phyloP scores from a whole-genome alignment of 2,113 vertebrate genomes.

The Hippocampus mohnikei region DNA sequence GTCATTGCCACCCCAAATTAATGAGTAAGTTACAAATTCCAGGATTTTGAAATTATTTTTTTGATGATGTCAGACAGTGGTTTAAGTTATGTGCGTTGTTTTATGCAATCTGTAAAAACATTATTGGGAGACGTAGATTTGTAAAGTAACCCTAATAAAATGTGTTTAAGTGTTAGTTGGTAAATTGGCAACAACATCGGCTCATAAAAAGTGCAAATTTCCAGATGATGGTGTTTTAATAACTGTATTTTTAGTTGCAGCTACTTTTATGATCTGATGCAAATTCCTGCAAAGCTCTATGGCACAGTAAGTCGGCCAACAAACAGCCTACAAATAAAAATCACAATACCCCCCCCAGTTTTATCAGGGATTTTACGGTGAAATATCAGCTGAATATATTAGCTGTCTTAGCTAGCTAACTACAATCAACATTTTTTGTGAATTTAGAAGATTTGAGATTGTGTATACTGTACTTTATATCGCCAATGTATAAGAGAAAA shows the following conservation, averaged over 20 bases:
- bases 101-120: too few species aligned
- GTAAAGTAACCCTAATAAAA: too few species aligned
- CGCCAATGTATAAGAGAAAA: not conserved
- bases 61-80: too few species aligned
- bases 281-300: slow-evolving; percentile 39
- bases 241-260: not conserved
- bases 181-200: too few species aligned
- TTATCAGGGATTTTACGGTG: slow-evolving; percentile 43
- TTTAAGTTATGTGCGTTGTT: too few species aligned
- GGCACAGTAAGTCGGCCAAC: slow-evolving; percentile 47
- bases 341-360: slow-evolving; percentile 23
- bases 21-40: too few species aligned
- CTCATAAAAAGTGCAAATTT: too few species aligned
- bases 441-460: not conserved
- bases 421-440: too few species aligned
- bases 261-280: slow-evolving; percentile 49
- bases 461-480: not conserved
- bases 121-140: too few species aligned
- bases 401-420: too few species aligned
- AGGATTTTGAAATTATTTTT: too few species aligned
- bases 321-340: slow-evolving; percentile 25
- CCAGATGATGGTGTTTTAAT: not conserved
- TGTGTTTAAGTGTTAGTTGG: too few species aligned
- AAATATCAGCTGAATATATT: slow-evolving; percentile 16
- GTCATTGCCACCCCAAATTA: not conserved